phyloP scores from a whole-genome alignment of 1,140 invertebrate species.

The Zaprionus kolodkinae region DNA sequence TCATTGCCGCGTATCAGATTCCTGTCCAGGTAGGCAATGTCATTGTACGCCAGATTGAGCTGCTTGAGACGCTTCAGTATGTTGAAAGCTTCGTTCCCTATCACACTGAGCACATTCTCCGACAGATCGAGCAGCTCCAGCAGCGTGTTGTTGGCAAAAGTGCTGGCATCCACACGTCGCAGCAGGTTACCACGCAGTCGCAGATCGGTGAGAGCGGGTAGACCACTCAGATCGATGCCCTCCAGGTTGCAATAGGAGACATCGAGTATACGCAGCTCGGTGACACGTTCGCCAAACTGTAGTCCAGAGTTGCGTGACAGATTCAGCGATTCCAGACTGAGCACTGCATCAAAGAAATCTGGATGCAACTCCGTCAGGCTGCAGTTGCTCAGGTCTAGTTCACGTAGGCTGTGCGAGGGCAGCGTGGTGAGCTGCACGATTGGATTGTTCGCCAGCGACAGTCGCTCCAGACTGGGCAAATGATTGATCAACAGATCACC shows the following conservation, averaged over 20 bases:
- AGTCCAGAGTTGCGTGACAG: conserved; percentile 86
- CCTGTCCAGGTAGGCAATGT: conserved; percentile 86
- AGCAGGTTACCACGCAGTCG: conserved; percentile 87
- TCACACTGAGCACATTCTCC: conserved; percentile 86
- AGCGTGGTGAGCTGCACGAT: conserved; percentile 84
- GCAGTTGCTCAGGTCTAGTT: conserved; percentile 86
- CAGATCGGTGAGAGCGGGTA: conserved; percentile 86
- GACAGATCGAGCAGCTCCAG: conserved; percentile 88
- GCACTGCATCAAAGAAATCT: conserved; percentile 85
- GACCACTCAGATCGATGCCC: conserved; percentile 86
- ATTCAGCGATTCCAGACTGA: conserved; percentile 85
- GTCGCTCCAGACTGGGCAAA: conserved; percentile 85
- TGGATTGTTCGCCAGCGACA: conserved; percentile 86
- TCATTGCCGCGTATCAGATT: conserved; percentile 86
- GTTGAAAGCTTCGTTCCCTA: conserved; percentile 86
- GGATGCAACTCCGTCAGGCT: conserved; percentile 84
- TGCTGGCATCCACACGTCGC: conserved; percentile 85
- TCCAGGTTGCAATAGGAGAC: conserved; percentile 88
- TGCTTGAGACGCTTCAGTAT: conserved; percentile 85
- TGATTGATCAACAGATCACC: conserved; percentile 85
- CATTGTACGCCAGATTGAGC: conserved; percentile 89
- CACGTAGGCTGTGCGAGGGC: conserved; percentile 85
- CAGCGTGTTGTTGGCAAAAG: conserved; percentile 87
- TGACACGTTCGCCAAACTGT: conserved; percentile 82
- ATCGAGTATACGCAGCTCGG: conserved; percentile 86